Evolutionary conservation across 2,797 vertebrate species (phyloP).

Genomic region (Microctenopoma steveboyesi): DNA sequence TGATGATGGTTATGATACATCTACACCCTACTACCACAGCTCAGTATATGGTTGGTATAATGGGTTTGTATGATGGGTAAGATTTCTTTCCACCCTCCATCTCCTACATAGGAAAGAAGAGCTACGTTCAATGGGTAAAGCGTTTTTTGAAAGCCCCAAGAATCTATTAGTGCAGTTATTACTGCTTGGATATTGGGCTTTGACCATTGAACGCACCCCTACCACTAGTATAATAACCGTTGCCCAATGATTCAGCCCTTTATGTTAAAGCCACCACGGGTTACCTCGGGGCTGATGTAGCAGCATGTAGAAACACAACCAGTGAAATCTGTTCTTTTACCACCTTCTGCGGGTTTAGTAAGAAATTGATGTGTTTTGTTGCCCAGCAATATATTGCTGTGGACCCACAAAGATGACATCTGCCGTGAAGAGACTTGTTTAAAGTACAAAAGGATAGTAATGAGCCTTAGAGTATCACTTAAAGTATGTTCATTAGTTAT

Average conservation of each 20-base stretch:
- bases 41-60: conserved; percentile 99
- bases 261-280: conserved; percentile 79
- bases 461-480: not conserved
- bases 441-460: not conserved
- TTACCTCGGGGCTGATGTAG: not conserved
- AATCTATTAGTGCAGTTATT: conserved; percentile 28
- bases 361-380: not conserved
- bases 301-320: not conserved
- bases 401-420: not conserved
- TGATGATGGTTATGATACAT: conserved; percentile 98
- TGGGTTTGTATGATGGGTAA: conserved; percentile 99
- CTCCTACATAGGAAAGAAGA: conserved; percentile 82
- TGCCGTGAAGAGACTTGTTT: not conserved
- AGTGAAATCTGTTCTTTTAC: not conserved
- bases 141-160: conserved; percentile 40
- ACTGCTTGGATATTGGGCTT: conserved; percentile 53
- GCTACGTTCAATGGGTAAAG: conserved; percentile 80
- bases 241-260: conserved; percentile 76
- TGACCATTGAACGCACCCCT: conserved; percentile 80
- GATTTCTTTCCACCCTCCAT: conserved; percentile 94
- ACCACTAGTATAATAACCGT: conserved; percentile 72
- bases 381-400: not conserved
- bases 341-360: not conserved
- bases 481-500: not conserved
- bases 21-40: conserved; percentile 98